Percentiles rank a stretch among this genome's conserved stretches.
Conservation (phyloP, 2,113 vertebrate genomes). For the Anarhynchus alexandrinus region DNA sequence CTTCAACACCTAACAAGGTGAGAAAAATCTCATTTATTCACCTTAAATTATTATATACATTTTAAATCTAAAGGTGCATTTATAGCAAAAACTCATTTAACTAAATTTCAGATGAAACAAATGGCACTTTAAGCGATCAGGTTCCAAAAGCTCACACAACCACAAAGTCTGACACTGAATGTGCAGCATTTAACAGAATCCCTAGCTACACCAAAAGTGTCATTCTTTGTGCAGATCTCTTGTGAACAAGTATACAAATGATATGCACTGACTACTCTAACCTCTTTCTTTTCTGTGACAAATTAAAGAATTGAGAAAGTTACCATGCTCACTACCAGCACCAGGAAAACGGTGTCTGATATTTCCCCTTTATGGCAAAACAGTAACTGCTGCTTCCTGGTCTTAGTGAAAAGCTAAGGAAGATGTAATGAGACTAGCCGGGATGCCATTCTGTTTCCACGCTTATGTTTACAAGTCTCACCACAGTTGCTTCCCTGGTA, state of each 20-base stretch:
- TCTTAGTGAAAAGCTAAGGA: background rate
- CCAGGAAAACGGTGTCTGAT: background rate
- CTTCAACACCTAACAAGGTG: background rate
- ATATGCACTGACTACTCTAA: background rate
- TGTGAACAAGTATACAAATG: background rate
- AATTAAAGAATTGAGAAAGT: background rate
- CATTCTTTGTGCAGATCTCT: background rate
- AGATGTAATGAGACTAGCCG: background rate
- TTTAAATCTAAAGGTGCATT: background rate
- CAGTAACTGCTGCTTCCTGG: background rate
- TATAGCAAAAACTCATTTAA: background rate
- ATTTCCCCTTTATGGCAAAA: background rate
- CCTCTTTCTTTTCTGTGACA: background rate
- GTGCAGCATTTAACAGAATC: background rate
- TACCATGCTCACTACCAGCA: background rate
- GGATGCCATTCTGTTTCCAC: background rate
- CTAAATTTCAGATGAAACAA: background rate
- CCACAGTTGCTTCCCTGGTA: background rate
- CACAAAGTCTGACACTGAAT: background rate
- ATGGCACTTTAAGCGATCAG: background rate
- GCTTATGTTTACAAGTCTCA: background rate
- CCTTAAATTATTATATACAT: rapidly evolving
- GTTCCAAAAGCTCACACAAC: background rate
- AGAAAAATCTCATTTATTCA: background rate
- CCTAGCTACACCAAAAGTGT: background rate